Evolutionary conservation across 2,797 vertebrate genomes (phyloP).

Genomic region (Merluccius polli): DNA sequence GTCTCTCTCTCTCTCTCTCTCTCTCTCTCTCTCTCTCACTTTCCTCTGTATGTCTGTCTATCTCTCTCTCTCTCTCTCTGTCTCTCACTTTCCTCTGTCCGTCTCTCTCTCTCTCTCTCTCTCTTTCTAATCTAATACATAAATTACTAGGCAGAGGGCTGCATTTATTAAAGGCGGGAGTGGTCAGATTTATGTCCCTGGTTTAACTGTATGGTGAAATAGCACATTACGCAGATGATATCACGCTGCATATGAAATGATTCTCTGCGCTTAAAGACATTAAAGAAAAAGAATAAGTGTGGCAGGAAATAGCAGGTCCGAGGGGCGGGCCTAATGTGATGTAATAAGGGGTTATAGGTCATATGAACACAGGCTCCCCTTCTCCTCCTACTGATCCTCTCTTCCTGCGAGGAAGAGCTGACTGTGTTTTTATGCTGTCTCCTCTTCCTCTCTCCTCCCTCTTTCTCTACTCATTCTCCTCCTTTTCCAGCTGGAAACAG

Average conservation of each 20-base stretch:
- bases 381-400: neutral
- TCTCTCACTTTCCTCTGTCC: constrained; percentile 51
- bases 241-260: constrained; percentile 71
- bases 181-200: constrained; percentile 71
- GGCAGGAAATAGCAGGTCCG: neutral
- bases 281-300: constrained; percentile 17
- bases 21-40: too few species aligned
- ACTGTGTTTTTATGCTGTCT: constrained; percentile 28
- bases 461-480: constrained; percentile 40
- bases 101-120: constrained; percentile 50
- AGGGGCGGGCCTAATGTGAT: constrained; percentile 19
- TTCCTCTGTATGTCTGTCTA: neutral
- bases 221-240: constrained; percentile 81
- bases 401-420: neutral
- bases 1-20: neutral
- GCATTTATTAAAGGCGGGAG: constrained; percentile 72
- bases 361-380: constrained; percentile 23
- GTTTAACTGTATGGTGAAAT: constrained; percentile 81
- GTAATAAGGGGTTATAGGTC: constrained; percentile 56
- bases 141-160: constrained; percentile 66
- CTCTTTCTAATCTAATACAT: constrained; percentile 70
- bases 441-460: constrained; percentile 33
- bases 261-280: constrained; percentile 65
- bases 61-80: constrained; percentile 48
- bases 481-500: constrained; percentile 33